Conservation (phyloP, 2,113 vertebrate species). For the Hemiscyllium ocellatum region DNA sequence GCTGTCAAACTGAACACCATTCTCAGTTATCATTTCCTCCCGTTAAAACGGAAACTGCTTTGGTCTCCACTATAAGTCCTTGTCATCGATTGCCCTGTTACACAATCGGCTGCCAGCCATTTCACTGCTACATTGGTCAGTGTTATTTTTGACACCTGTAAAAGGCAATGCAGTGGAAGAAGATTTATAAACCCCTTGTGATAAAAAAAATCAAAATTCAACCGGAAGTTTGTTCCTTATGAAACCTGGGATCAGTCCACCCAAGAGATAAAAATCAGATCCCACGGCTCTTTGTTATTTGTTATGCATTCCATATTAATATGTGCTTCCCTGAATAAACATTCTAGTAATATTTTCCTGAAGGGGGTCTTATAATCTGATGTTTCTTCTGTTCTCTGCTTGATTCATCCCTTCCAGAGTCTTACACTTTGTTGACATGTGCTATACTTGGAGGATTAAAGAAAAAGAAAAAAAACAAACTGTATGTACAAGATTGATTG, state of each 20-base stretch:
- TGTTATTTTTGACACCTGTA: neutral
- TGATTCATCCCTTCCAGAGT: neutral
- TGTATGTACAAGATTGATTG: neutral
- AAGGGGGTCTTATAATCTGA: constrained; percentile 1
- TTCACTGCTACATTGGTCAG: neutral
- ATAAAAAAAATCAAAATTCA: neutral
- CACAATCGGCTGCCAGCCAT: neutral
- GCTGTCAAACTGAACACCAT: neutral
- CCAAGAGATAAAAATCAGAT: constrained; percentile 18
- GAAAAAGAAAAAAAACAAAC: neutral
- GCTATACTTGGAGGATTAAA: neutral
- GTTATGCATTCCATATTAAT: neutral
- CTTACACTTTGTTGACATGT: neutral
- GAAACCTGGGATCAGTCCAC: neutral
- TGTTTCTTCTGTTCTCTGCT: neutral
- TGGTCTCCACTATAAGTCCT: neutral
- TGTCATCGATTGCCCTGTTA: neutral
- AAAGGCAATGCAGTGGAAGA: neutral
- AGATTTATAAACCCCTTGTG: neutral
- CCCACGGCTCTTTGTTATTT: neutral
- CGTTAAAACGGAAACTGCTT: neutral
- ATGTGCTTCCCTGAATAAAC: constrained; percentile 7
- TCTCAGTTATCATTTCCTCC: neutral
- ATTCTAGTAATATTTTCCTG: neutral
- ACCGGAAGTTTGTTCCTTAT: neutral